A percentile compares a stretch with the other conserved stretches of the same genome.
Conservation (phyloP, 2,888 invertebrate genomes). For the Pyrrhosoma nymphula region DNA sequence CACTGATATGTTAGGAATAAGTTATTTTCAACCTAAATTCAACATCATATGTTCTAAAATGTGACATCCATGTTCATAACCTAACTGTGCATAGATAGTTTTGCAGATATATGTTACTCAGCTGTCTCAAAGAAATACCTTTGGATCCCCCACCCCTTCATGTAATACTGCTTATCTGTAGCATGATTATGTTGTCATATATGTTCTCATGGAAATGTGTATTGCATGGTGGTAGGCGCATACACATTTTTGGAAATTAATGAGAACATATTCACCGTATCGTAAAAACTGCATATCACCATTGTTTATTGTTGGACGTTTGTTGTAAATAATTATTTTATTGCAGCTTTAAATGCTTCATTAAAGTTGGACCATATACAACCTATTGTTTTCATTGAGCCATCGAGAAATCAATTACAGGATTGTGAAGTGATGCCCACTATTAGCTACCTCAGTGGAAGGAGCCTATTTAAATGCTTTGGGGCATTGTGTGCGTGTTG, state of each 20-base stretch:
- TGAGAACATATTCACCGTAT: background rate
- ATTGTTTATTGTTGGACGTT: background rate
- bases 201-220: background rate
- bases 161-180: slow-evolving; percentile 36
- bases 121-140: slow-evolving; percentile 39
- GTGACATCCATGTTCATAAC: slow-evolving; percentile 44
- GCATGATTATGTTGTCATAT: slow-evolving; percentile 42
- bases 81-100: slow-evolving; percentile 45
- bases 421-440: background rate
- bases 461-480: background rate
- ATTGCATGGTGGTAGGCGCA: background rate
- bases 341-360: background rate
- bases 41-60: slow-evolving; percentile 44
- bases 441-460: background rate
- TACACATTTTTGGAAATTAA: background rate
- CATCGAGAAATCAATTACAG: background rate
- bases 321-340: background rate
- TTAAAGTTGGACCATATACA: background rate
- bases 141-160: background rate
- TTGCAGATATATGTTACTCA: slow-evolving; percentile 29
- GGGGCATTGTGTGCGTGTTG: slow-evolving; percentile 56
- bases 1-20: slow-evolving; percentile 6
- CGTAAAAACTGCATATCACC: background rate
- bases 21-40: slow-evolving; percentile 21
- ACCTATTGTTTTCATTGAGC: background rate